A percentile compares a stretch with the other conserved stretches of the same genome.
Conservation (phyloP, 2,888 invertebrate genomes). For the Trichopria drosophilae region DNA sequence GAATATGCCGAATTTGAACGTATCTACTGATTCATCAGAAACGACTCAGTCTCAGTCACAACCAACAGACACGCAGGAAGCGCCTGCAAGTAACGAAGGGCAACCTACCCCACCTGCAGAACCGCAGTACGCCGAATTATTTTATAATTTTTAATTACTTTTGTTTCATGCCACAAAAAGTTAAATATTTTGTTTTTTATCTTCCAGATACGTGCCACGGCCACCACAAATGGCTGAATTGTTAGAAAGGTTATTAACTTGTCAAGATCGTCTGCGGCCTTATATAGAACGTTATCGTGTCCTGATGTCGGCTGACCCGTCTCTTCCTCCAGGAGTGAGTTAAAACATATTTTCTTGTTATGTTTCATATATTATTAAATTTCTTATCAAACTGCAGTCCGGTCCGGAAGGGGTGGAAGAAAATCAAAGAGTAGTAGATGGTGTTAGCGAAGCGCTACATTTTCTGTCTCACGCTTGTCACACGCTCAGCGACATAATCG, state of each 20-base stretch:
- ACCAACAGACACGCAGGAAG: slow-evolving; percentile 10
- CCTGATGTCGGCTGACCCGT: slow-evolving; percentile 67
- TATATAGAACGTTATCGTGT: slow-evolving; percentile 67
- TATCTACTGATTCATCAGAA: too few species aligned
- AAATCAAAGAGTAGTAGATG: slow-evolving; percentile 71
- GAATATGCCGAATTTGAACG: too few species aligned
- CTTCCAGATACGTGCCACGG: slow-evolving; percentile 52
- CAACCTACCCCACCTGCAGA: slow-evolving; percentile 12
- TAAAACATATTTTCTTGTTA: slow-evolving; percentile 1
- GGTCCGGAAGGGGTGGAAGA: slow-evolving; percentile 58
- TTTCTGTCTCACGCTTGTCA: slow-evolving; percentile 87
- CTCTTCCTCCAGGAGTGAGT: slow-evolving; percentile 56
- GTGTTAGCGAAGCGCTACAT: slow-evolving; percentile 81
- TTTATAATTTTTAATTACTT: too few species aligned
- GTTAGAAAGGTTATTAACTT: slow-evolving; percentile 61
- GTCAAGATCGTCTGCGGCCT: slow-evolving; percentile 68
- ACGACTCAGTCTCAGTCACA: too few species aligned
- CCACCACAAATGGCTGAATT: slow-evolving; percentile 64
- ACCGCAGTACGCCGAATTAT: slow-evolving; percentile 22
- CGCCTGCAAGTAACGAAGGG: slow-evolving; percentile 19
- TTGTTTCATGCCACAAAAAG: background rate
- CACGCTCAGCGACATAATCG: slow-evolving; percentile 82
- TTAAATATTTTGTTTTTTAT: slow-evolving; percentile 6
- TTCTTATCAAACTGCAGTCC: slow-evolving; percentile 24
- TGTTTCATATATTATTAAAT: background rate